Base-by-base conservation (phyloP, 2,797 vertebrate species). In the Synanceia verrucosa region DNA sequence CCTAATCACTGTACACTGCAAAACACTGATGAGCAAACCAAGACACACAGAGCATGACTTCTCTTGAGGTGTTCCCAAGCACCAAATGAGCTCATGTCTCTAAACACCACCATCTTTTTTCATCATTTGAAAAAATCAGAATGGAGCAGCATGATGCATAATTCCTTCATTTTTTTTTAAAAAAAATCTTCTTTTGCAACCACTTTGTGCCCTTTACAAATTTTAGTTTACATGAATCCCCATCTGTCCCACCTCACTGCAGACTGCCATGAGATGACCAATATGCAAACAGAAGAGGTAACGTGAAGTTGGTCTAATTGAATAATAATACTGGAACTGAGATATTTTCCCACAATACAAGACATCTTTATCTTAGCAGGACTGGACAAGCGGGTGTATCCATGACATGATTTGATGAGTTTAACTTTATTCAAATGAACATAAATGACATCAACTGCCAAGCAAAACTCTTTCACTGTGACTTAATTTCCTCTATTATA, bases 1-100 rank as follows among this genome's bases (percentile, higher is more conserved):
- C 65, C 28, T 31, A 69, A 78, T 73, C 64, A 66, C 68, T 81
- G 56, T 76, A 67, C 71, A 73, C 28, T 76, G 44, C 65, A 84
- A 62, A 75, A 79, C 65, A 53, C 67, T 68, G 36, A 51, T 63
- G 53, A 73, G 37, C 65, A 67, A 57, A 64, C 47, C n/a, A 39
- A 64, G 65, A 70, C 63, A 72, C 52, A 63, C 51, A 59, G n/a
- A 65, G 56, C 33, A 33, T 26, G 34, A 26, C 33, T 70, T 37
- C 33, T 72, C 55, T 55, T 21, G 41, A 72, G 66, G 36, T 63
- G 50, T 66, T 63, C 41, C 10, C 26, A 51, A 47, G 43, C 51
- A 11, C 14, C 24, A 68, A 57, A 65, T 53, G 12, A 72, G 29
- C n/a, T 48, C 12, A 59, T 44, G 55, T 46, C 9, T 34, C 26